Percentiles rank a stretch among this genome's conserved stretches.
These are phyloP conservation scores for Cyanocitta stelleri DNA, from an alignment of 2,113 vertebrate species.

Conservation along the genomic window DNA sequence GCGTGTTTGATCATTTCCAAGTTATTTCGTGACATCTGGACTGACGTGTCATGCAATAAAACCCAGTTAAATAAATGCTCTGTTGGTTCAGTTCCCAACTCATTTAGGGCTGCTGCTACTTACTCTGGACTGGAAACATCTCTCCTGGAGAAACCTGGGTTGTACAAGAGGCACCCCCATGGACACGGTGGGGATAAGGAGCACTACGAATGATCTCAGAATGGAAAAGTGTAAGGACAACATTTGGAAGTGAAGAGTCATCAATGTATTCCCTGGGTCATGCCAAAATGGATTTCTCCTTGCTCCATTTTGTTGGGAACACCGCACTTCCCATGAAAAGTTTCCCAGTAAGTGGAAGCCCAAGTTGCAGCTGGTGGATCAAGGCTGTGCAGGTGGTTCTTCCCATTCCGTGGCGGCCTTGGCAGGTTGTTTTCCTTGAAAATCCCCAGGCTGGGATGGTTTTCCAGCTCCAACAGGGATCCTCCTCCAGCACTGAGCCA, in stretches of 20 bases:
- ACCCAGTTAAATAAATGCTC: background rate
- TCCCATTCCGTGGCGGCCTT: background rate
- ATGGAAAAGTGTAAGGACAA: background rate
- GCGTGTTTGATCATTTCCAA: background rate
- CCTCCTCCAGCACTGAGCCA: background rate
- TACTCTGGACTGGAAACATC: slow-evolving; percentile 26
- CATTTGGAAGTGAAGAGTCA: background rate
- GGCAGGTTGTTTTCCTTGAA: background rate
- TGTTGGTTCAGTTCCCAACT: background rate
- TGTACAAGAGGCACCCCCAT: slow-evolving; percentile 1
- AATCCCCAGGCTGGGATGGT: background rate
- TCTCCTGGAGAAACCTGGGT: slow-evolving; percentile 22
- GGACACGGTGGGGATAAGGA: background rate
- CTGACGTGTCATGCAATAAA: background rate
- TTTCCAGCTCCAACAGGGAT: background rate
- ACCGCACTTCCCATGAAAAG: background rate
- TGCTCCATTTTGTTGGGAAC: background rate
- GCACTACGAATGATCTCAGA: background rate
- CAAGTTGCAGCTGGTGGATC: background rate
- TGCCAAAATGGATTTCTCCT: background rate
- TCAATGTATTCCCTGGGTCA: background rate
- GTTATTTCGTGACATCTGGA: background rate
- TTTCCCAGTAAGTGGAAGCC: background rate
- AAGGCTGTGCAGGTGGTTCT: background rate
- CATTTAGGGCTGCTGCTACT: slow-evolving; percentile 13